Evolutionary conservation across 2,888 invertebrate genomes (phyloP), one percentile per base, ranked within the genome.

Genomic region (Pollenia angustigena): DNA sequence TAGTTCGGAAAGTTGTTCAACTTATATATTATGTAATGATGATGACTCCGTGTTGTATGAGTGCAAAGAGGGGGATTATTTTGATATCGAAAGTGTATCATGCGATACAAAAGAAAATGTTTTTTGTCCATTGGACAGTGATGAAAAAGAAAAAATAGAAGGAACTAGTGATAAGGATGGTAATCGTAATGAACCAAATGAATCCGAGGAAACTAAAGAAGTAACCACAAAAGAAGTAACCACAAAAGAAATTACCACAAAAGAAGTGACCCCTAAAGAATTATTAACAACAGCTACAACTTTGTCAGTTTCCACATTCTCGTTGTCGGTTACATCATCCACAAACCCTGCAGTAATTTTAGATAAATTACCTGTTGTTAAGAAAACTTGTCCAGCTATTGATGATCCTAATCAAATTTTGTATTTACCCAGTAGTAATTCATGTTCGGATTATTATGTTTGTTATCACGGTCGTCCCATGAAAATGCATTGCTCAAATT

Each of bases 401-500:
- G 91, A 92, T 84, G 90, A 91, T 89, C 91, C 92, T 42, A 88
- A 89, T 48, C 90, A 92, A 85, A 90, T 93, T 18, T 90, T 91
- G 3, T 88, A 92, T n/a, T 88, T 92, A 83, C 81, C 92, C 18
- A 92, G 88, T 81, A 89, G 87, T 54, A 87, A 88, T 1, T 90
- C 91, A 0, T 93, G 93, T 82, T 88, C 91, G 4, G 89, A 89
- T n/a, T 93, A 92, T 87, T 93, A 90, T 85, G 88, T 93, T 1
- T 93, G 93, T 79, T 93, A 92, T 85, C 91, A 91, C 50, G 91
- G 91, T 0, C 89, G 90, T 58, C 89, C 92, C 18, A 90, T 92
- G 81, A 90, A 89, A 71, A 92, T 93, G 92, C 90, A 90, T n/a
- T 93, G 93, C 85, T 90, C 91, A 16, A 89, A 91, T 81, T 90